Evolutionary conservation across 92 coral and sea anemone genomes (phyloP).

Genomic region (Porites rus): DNA sequence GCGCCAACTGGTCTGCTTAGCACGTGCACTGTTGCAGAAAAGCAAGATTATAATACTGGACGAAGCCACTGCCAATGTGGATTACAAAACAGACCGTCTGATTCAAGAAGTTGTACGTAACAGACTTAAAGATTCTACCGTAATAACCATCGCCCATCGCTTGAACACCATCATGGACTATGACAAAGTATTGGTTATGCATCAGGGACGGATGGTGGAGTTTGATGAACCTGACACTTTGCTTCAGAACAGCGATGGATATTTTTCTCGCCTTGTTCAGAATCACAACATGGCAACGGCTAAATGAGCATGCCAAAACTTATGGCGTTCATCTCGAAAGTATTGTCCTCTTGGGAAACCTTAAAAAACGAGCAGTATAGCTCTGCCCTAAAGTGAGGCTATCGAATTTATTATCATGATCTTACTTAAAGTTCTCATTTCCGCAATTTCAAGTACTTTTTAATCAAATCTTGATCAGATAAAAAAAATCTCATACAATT

Average conservation of each 20-base stretch:
- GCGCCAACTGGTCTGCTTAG: slow-evolving; percentile 68
- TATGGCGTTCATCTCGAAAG: slow-evolving; percentile 7
- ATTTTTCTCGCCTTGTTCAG: slow-evolving; percentile 19
- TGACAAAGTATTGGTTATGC: slow-evolving; percentile 39
- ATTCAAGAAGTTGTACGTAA: slow-evolving; percentile 44
- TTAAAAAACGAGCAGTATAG: not conserved
- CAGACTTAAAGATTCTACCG: slow-evolving; percentile 44
- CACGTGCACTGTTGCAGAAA: slow-evolving; percentile 60
- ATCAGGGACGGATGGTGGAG: slow-evolving; percentile 43
- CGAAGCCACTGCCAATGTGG: slow-evolving; percentile 74
- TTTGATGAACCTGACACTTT: slow-evolving; percentile 35
- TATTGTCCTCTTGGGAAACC: not conserved
- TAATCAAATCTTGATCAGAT: not conserved
- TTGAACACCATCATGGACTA: slow-evolving; percentile 53
- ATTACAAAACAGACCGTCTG: slow-evolving; percentile 45
- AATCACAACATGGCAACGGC: not conserved
- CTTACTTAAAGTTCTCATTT: not conserved
- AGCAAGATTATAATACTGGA: slow-evolving; percentile 68
- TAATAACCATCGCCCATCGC: slow-evolving; percentile 50
- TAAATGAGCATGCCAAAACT: not conserved
- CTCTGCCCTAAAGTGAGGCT: not conserved
- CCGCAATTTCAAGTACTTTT: not conserved
- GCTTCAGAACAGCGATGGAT: slow-evolving; percentile 27
- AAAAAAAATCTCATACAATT: not conserved
- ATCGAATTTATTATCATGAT: not conserved